Percentiles rank a stretch among this genome's conserved stretches.
Evolutionary conservation across 1,140 invertebrate species (phyloP).

Genomic region (Lepidurus packardi): DNA sequence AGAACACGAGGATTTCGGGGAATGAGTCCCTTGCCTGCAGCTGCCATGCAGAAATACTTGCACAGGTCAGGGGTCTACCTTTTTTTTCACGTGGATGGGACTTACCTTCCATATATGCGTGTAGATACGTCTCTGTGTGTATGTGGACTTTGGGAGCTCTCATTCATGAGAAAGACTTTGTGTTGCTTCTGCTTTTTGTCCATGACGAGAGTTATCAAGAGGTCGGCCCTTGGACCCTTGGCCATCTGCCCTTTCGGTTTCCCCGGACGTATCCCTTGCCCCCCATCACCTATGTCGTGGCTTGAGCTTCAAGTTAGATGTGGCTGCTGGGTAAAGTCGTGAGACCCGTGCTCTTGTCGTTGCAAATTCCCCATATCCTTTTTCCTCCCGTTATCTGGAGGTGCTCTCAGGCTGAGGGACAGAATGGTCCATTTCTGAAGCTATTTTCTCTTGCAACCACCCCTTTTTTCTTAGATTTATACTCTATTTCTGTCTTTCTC

Average conservation of each 20-base stretch:
- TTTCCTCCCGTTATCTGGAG: neutral
- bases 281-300: neutral
- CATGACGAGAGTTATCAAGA: slow-evolving; percentile 15
- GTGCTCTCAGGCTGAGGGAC: too few species aligned
- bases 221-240: slow-evolving; percentile 12
- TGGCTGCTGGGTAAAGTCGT: slow-evolving; percentile 18
- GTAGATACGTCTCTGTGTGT: neutral
- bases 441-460: too few species aligned
- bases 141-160: neutral
- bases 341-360: slow-evolving; percentile 8
- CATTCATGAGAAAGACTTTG: neutral
- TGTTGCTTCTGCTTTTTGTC: slow-evolving; percentile 18
- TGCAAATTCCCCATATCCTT: neutral
- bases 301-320: neutral
- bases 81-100: neutral
- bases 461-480: too few species aligned
- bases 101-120: neutral
- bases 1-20: neutral
- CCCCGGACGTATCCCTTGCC: neutral
- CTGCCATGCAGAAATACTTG: slow-evolving; percentile 1
- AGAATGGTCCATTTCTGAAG: too few species aligned
- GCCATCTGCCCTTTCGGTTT: slow-evolving; percentile 5
- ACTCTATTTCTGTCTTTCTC: neutral
- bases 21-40: neutral
- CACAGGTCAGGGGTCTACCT: slow-evolving; percentile 1